These are phyloP conservation scores for Mythimna lalbum DNA, from an alignment of 2,888 invertebrate species.

Conservation along the genomic window DNA sequence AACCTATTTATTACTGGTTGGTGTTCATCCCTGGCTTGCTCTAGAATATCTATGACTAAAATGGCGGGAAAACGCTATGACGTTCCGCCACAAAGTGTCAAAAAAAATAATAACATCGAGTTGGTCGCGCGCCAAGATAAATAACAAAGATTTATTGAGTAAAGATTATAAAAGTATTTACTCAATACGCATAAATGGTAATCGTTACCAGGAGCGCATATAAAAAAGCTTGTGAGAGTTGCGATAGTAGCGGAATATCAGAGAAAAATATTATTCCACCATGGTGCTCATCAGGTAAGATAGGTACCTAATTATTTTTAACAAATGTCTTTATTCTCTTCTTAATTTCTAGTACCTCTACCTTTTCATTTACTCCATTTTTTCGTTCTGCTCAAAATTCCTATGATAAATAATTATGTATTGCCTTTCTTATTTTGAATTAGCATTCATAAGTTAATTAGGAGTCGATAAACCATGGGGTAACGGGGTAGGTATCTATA, in stretches of 20 bases:
- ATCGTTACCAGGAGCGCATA: constrained; percentile 75
- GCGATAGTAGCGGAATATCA: constrained; percentile 73
- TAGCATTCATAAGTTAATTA: too few species aligned
- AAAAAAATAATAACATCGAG: constrained; percentile 49
- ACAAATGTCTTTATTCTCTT: not conserved
- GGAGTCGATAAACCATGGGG: too few species aligned
- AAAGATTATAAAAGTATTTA: constrained; percentile 17
- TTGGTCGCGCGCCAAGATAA: constrained; percentile 47
- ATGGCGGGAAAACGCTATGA: constrained; percentile 40
- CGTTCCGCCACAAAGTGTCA: constrained; percentile 23
- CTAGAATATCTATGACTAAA: not conserved
- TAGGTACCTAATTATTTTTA: too few species aligned
- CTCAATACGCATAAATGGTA: constrained; percentile 68
- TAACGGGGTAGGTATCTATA: too few species aligned
- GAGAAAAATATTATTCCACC: constrained; percentile 76
- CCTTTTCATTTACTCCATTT: not conserved
- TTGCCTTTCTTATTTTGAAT: not conserved
- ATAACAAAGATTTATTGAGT: constrained; percentile 26
- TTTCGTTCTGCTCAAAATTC: not conserved
- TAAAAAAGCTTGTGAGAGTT: constrained; percentile 73
- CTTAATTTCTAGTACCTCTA: not conserved
- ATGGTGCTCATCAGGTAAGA: constrained; percentile 82
- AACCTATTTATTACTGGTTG: not conserved
- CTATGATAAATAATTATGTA: not conserved
- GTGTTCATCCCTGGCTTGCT: not conserved